Percentiles rank a stretch among this genome's conserved stretches.
phyloP scores from a whole-genome alignment of 2,888 invertebrate genomes.

The Cheilosia impressa region DNA sequence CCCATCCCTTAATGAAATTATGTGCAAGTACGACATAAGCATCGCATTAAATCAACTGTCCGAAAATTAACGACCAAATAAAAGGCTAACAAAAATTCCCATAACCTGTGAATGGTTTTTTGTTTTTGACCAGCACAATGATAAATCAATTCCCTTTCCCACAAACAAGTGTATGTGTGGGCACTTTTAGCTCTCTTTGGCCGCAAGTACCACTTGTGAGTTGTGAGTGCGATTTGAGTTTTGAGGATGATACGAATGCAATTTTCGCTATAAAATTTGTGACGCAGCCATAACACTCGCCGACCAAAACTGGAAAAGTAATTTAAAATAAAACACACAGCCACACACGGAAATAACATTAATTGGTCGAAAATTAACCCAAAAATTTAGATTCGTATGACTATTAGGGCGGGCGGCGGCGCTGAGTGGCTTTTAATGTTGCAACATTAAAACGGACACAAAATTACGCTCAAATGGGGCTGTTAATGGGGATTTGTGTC shows the following conservation, averaged over 20 bases:
- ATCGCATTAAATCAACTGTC: slow-evolving; percentile 74
- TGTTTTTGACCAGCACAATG: slow-evolving; percentile 26
- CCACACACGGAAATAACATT: slow-evolving; percentile 56
- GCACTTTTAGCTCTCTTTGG: slow-evolving; percentile 23
- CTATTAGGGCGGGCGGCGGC: not conserved
- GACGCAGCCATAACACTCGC: not conserved
- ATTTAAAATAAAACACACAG: slow-evolving; percentile 4
- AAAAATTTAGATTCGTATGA: slow-evolving; percentile 44
- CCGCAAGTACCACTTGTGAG: slow-evolving; percentile 36
- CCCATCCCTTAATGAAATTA: not conserved
- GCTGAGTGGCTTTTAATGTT: slow-evolving; percentile 68
- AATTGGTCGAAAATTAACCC: slow-evolving; percentile 67
- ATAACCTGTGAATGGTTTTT: slow-evolving; percentile 35
- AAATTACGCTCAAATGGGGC: slow-evolving; percentile 45
- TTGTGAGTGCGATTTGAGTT: slow-evolving; percentile 38
- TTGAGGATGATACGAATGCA: slow-evolving; percentile 59
- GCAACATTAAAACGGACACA: slow-evolving; percentile 64
- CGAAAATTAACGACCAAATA: slow-evolving; percentile 71
- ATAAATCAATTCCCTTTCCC: slow-evolving; percentile 72
- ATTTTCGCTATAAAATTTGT: slow-evolving; percentile 10
- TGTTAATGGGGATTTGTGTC: slow-evolving; percentile 54
- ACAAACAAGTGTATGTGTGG: slow-evolving; percentile 34
- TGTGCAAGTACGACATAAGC: slow-evolving; percentile 68
- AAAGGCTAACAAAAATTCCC: slow-evolving; percentile 41
- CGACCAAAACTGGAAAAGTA: slow-evolving; percentile 6